Percentiles rank a stretch among this genome's conserved stretches.
phyloP scores from a whole-genome alignment of 2,113 vertebrate genomes.

The Egretta garzetta region DNA sequence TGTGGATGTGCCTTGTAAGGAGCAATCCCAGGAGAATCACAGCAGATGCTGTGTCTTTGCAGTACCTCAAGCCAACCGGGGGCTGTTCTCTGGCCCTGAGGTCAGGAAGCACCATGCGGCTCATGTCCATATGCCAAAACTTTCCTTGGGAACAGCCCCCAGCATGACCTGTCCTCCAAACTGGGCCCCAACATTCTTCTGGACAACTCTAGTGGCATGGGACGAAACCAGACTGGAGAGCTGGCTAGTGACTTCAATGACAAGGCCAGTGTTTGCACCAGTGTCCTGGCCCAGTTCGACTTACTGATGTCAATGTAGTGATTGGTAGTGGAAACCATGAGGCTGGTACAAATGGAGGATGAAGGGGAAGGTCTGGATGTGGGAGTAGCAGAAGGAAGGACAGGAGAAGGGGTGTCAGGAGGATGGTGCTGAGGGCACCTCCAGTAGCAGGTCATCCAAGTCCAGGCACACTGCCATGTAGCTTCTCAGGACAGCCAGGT shows the following conservation, averaged over 20 bases:
- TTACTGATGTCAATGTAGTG: not conserved
- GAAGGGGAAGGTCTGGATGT: not conserved
- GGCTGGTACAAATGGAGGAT: not conserved
- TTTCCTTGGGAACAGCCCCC: not conserved
- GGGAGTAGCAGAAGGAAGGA: not conserved
- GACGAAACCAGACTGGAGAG: not conserved
- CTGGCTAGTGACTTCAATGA: not conserved
- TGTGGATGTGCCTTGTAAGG: not conserved
- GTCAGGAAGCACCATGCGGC: not conserved
- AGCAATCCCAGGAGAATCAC: not conserved
- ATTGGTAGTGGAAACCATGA: not conserved
- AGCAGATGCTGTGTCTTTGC: fast-evolving
- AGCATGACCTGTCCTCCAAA: not conserved
- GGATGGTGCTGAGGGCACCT: not conserved
- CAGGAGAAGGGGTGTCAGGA: not conserved
- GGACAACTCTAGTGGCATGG: not conserved
- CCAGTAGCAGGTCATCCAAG: not conserved
- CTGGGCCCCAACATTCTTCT: fast-evolving
- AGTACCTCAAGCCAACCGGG: not conserved
- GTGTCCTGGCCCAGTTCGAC: not conserved
- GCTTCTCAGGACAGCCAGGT: not conserved
- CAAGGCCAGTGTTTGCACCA: not conserved
- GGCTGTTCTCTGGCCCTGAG: not conserved
- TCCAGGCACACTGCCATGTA: not conserved
- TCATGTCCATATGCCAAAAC: not conserved